Percentiles rank a stretch among this genome's conserved stretches.
Evolutionary conservation across 2,888 invertebrate genomes (phyloP).

Genomic region (Escarpia spicata): DNA sequence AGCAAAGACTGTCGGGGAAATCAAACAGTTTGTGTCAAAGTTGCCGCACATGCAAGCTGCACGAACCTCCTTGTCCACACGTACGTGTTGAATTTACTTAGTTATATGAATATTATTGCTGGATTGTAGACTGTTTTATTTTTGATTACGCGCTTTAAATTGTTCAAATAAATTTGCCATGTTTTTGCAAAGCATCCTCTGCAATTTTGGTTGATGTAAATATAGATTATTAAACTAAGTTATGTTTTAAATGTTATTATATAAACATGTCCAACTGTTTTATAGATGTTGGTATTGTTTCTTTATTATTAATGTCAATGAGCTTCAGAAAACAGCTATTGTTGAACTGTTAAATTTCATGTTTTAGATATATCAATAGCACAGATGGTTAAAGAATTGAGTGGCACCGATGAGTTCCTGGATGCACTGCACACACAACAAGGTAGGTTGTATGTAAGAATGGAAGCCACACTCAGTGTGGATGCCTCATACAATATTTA

Average conservation of each 20-base stretch:
- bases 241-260: not conserved
- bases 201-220: not conserved
- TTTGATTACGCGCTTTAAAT: not conserved
- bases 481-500: constrained; percentile 18
- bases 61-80: constrained; percentile 75
- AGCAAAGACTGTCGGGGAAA: constrained; percentile 91
- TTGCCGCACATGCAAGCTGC: constrained; percentile 87
- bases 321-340: not conserved
- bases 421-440: constrained; percentile 87
- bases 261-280: not conserved
- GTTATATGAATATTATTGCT: not conserved
- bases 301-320: not conserved
- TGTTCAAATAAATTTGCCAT: not conserved
- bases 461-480: not conserved
- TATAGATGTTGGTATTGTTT: not conserved
- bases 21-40: constrained; percentile 90
- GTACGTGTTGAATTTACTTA: constrained; percentile 46
- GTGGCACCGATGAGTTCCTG: constrained; percentile 79
- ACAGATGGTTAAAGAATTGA: constrained; percentile 88
- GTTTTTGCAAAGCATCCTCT: not conserved
- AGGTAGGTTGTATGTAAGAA: constrained; percentile 45
- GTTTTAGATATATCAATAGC: constrained; percentile 86
- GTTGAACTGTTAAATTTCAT: not conserved
- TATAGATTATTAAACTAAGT: not conserved
- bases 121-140: not conserved